Conservation (phyloP, 2,113 vertebrate species). For the Ploceus nigricollis region DNA sequence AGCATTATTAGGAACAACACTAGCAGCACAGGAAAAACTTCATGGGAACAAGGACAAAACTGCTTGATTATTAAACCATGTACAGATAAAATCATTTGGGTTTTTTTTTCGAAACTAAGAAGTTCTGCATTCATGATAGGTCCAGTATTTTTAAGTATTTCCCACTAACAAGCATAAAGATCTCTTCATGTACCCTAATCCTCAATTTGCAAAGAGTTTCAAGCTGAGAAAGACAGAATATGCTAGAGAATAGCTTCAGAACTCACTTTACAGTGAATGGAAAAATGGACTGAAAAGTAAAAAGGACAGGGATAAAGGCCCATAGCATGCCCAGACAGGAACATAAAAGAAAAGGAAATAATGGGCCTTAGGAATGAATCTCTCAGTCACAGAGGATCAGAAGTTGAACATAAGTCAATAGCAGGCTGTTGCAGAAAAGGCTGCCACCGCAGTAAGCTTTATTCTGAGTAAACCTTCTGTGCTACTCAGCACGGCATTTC, state of each 20-base stretch:
- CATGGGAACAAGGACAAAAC: not conserved
- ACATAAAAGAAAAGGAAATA: conserved; percentile 21
- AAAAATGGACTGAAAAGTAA: conserved; percentile 10
- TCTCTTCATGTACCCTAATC: conserved; percentile 5
- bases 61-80: not conserved
- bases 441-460: not conserved
- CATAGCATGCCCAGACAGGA: not conserved
- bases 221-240: conserved; percentile 23
- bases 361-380: conserved; percentile 16
- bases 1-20: not conserved
- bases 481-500: not conserved
- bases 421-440: not conserved
- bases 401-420: conserved; percentile 12
- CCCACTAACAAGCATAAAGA: conserved; percentile 5
- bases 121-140: not conserved
- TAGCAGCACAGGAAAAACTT: not conserved
- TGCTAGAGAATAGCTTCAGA: conserved; percentile 9
- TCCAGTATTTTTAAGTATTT: not conserved
- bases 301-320: not conserved
- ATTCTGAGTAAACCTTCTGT: not conserved
- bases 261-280: not conserved
- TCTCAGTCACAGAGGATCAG: not conserved
- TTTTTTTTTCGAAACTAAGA: not conserved
- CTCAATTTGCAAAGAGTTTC: not conserved
- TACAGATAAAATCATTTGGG: not conserved